Base-by-base conservation (phyloP, 2,888 invertebrate species). In the Drosophila borborema region DNA sequence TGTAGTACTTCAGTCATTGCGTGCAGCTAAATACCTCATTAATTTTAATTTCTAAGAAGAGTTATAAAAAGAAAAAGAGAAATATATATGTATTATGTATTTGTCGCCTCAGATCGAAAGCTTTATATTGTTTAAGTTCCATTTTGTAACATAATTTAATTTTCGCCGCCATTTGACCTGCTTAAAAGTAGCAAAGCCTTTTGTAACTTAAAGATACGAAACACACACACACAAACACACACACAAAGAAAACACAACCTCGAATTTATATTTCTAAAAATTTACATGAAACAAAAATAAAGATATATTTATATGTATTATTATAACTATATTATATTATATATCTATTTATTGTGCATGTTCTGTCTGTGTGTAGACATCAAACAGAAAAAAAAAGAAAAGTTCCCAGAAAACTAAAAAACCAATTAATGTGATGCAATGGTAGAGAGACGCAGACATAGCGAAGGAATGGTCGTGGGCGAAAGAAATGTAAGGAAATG, bases 1-100 rank as follows among this genome's bases (percentile, higher is more conserved):
- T 72, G 34, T 66, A 81, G 64, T 82, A 85, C 59, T 80, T 90
- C 75, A 71, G 76, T 77, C 81, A 74, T 87, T 88, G 90, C 85
- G 86, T 90, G 90, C 90, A 84, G 84, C 78, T 77, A 85, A 89
- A 90, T 91, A 91, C 91, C 91, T 91, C 91, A 91, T 91, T 91
- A 91, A 86, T 78, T 90, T 77, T 90, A 90, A 82, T 86, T 80
- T 79, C 23, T 51, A 53, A 28, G 20, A 46, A 51, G n/a, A 41
- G 3, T 48, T 20, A 46, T 45, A n/a, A 28, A 38, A 38, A n/a
- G n/a, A 51, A 2, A 48, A 9, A 2, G 8, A 20, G 20, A 20
- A 2, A n/a, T 41, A 41, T 41, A 41, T 41, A 18, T 43, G 6
- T n/a, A 20, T 18, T 46, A 7, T 41, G 36, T 51, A 18, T 51